Base-by-base conservation (phyloP, 1,140 invertebrate genomes). In the Anastrepha ludens region DNA sequence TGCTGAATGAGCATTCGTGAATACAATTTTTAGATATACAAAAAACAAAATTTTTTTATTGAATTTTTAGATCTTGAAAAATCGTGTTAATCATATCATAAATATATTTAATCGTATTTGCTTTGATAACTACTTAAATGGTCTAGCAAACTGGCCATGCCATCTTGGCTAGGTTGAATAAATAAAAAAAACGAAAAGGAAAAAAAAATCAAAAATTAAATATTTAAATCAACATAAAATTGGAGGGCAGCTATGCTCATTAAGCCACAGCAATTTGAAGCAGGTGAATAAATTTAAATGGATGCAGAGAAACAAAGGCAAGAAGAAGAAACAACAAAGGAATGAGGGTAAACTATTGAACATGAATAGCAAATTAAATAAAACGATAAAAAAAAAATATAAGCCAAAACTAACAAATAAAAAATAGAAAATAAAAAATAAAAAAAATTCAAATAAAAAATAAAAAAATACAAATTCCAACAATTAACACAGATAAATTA, bases 281-380 rank as follows among this genome's bases (percentile, higher is more conserved):
- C 67, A 47, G 41, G 67, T 74, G 67, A 74, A 74, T 44, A 44
- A 74, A 74, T 74, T 47, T 74, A 74, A 74, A 74, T 74, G 44
- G 67, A 47, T 13, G 41, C 44, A 8, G 67, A 6, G 39, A 29
- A 67, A 3, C 29, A 20, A 67, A 55, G 9, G 29, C 20, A 67
- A 67, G 62, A 64, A 3, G 20, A 39, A 65, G 64, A 0, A 8
- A 29, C 2, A 29, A 65, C 65, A 67, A 67, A 67, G 65, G 65
- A 67, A 67, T 67, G 65, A 39, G 64, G 65, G 29, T 67, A 67
- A 67, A 39, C 64, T 67, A 67, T 67, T 13, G 64, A 67, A 67
- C 64, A 29, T 67, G 65, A 41, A 29, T 67, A 41, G 64, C 29
- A 41, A 67, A 67, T 67, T 9, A 64, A 64, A 29, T 29, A 29